phyloP scores from a whole-genome alignment of 2,113 vertebrate species.

The Poeciliopsis retropinna region DNA sequence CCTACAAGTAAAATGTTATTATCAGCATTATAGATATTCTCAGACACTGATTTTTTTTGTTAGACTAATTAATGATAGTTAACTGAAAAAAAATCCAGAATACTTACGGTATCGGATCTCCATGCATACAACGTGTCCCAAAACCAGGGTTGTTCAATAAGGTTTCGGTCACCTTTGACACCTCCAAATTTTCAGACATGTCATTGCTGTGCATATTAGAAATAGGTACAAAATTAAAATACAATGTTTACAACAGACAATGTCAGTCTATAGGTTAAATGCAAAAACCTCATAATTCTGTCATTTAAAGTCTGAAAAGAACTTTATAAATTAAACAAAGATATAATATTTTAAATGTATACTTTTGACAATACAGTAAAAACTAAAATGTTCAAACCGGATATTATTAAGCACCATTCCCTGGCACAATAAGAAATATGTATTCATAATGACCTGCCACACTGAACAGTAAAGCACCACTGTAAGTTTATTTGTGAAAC shows the following conservation, averaged over 20 bases:
- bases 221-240: conserved; percentile 11
- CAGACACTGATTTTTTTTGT: not conserved
- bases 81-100: not conserved
- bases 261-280: not conserved
- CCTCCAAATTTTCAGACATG: conserved; percentile 78
- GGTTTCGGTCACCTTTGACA: conserved; percentile 82
- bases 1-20: not conserved
- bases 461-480: too few relatives aligned
- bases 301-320: too few relatives aligned
- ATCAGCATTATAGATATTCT: not conserved
- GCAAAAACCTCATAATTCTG: too few relatives aligned
- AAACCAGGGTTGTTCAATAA: conserved; percentile 90
- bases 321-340: too few relatives aligned
- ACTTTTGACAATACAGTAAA: too few relatives aligned
- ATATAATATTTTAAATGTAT: too few relatives aligned
- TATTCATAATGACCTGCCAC: too few relatives aligned
- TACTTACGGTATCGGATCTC: conserved; percentile 90
- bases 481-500: too few relatives aligned
- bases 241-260: not conserved
- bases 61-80: not conserved
- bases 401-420: too few relatives aligned
- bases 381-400: too few relatives aligned
- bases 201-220: conserved; percentile 84
- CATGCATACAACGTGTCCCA: conserved; percentile 93
- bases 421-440: too few relatives aligned